Evolutionary conservation across 2,888 invertebrate genomes (phyloP).

Genomic region (Agriopis aurantiaria): DNA sequence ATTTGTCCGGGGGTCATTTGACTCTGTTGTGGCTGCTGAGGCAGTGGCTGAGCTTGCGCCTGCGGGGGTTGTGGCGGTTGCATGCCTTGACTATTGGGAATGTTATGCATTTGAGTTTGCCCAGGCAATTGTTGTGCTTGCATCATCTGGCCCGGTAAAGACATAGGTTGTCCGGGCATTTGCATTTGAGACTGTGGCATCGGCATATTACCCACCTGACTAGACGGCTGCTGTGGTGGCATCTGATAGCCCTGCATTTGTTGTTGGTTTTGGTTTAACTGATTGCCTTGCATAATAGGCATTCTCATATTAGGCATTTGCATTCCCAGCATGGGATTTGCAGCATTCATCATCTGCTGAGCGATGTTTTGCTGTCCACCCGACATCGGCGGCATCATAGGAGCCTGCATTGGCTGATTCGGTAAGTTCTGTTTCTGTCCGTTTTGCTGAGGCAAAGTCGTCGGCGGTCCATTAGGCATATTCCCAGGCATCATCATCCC

Average conservation of each 20-base stretch:
- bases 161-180: conserved; percentile 63
- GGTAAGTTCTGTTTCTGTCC: conserved; percentile 69
- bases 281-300: conserved; percentile 61
- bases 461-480: conserved; percentile 61
- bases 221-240: conserved; percentile 59
- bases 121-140: conserved; percentile 51
- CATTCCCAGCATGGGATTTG: conserved; percentile 71
- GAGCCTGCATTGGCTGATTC: conserved; percentile 55
- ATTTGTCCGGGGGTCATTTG: conserved; percentile 56
- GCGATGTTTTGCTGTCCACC: conserved; percentile 65
- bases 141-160: conserved; percentile 62
- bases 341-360: conserved; percentile 66
- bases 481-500: conserved; percentile 68
- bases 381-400: conserved; percentile 69
- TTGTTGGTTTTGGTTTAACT: conserved; percentile 56
- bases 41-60: conserved; percentile 56
- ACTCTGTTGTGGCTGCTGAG: conserved; percentile 51
- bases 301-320: conserved; percentile 80
- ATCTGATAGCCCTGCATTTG: conserved; percentile 69
- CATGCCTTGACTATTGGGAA: conserved; percentile 58
- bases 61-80: conserved; percentile 58
- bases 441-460: conserved; percentile 62
- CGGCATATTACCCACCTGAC: conserved; percentile 60
- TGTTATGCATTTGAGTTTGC: conserved; percentile 62
- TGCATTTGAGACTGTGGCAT: conserved; percentile 57